Evolutionary conservation across 2,888 invertebrate species (phyloP), one percentile per base, ranked within the genome.

Genomic region (Ceriagrion tenellum): DNA sequence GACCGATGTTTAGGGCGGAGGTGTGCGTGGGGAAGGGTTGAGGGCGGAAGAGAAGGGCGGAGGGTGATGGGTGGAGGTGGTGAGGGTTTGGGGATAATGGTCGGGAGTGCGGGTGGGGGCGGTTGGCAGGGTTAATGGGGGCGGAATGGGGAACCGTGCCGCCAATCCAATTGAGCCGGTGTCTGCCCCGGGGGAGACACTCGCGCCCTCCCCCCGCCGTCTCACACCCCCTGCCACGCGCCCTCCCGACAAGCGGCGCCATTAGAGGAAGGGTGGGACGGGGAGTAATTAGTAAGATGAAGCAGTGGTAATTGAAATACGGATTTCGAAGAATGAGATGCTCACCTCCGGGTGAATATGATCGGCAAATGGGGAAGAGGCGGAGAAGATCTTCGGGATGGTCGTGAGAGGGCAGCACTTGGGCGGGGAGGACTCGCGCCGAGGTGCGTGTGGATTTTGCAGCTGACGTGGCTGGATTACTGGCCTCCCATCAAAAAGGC

Each of bases 301-400:
- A 95, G 81, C 95, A 69, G 69, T 95, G 63, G 56, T 95, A 95
- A 95, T 95, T 95, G 95, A 95, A 95, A 95, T 95, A 69, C 95
- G 56, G 95, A 95, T 95, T 95, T 40, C 95, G 55, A 95, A 95
- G 69, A 95, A 95, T 95, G 69, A 69, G 63, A 30, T 10, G n/a
- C 55, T n/a, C 69, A 55, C 40, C 56, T 69, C 74, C 26, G n/a
- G 2, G 35, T 18, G 81, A 35, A 35, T 35, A 35, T 35, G 30
- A 35, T 35, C 30, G 30, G 81, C 16, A 0, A 81, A 18, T 30
- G 81, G 81, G 16, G 69, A 69, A 59, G 59, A 59, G n/a, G 63
- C 4, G 63, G 23, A 63, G 69, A n/a, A 69, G 69, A n/a, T 69
- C 26, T 69, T 69, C 4, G 35, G 81, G 35, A 6, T 23, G 81